Conservation (phyloP, 1,140 invertebrate species). For the Ladona fulva region DNA sequence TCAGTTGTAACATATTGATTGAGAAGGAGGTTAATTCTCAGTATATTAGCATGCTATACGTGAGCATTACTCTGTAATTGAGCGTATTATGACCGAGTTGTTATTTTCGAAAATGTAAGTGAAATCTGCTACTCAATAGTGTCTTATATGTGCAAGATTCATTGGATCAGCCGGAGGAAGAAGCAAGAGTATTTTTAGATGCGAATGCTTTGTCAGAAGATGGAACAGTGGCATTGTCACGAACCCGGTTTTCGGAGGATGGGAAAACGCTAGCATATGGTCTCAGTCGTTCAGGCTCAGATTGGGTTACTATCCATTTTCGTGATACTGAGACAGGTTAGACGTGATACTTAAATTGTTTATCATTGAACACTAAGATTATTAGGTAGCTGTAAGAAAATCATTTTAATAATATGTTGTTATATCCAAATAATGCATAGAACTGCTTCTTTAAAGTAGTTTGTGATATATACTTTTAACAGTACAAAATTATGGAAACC, state of each 20-base stretch:
- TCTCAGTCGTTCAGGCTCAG: slow-evolving; percentile 84
- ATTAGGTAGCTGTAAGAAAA: too few relatives aligned
- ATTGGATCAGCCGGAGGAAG: slow-evolving; percentile 48
- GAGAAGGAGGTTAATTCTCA: too few relatives aligned
- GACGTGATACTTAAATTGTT: neutral
- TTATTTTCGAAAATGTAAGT: too few relatives aligned
- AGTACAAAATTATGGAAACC: too few relatives aligned
- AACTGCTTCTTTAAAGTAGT: too few relatives aligned
- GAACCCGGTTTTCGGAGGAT: slow-evolving; percentile 80
- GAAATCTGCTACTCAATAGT: slow-evolving; percentile 40
- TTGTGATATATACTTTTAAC: too few relatives aligned
- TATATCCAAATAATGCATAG: too few relatives aligned
- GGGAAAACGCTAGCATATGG: slow-evolving; percentile 85
- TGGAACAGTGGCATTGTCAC: slow-evolving; percentile 80
- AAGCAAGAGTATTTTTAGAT: slow-evolving; percentile 86
- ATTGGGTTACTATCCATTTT: slow-evolving; percentile 89
- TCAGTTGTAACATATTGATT: too few relatives aligned
- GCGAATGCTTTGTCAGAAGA: slow-evolving; percentile 88
- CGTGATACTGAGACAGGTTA: slow-evolving; percentile 64
- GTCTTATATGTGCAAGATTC: slow-evolving; percentile 86
- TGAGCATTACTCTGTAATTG: too few relatives aligned
- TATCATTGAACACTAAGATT: neutral
- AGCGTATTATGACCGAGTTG: too few relatives aligned
- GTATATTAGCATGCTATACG: too few relatives aligned
- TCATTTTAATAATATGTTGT: too few relatives aligned